Evolutionary conservation across 2,888 invertebrate genomes (phyloP).

Genomic region (Cephus rjabovi): DNA sequence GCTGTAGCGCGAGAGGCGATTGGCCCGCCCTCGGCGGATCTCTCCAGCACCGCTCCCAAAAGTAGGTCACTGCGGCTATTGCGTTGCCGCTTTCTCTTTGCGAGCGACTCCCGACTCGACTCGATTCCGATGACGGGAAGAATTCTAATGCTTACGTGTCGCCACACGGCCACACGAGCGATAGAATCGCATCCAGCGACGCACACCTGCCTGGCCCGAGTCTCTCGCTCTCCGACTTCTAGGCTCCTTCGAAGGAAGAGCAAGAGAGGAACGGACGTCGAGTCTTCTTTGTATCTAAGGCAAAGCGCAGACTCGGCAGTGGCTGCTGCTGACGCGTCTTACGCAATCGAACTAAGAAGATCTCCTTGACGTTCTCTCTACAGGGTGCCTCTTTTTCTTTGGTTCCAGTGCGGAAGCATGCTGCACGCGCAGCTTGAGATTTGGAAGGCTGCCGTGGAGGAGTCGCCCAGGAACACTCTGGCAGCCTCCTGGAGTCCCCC

Average conservation of each 20-base stretch:
- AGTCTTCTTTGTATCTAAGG: neutral
- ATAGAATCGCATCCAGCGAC: neutral
- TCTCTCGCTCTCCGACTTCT: no score
- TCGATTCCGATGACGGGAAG: conserved; percentile 29
- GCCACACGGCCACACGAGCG: neutral
- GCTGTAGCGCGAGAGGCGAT: conserved; percentile 27
- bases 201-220: neutral
- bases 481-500: conserved; percentile 60
- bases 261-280: neutral
- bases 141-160: conserved; percentile 52
- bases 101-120: conserved; percentile 25
- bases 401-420: conserved; percentile 81
- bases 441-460: conserved; percentile 83
- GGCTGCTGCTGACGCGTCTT: neutral
- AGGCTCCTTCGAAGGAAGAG: no score
- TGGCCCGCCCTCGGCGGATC: conserved; percentile 21
- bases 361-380: neutral
- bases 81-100: conserved; percentile 63
- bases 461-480: conserved; percentile 69
- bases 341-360: neutral
- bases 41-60: conserved; percentile 19
- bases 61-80: conserved; percentile 46
- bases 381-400: conserved; percentile 6
- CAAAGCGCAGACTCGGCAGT: neutral
- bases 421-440: conserved; percentile 90